phyloP scores from a whole-genome alignment of 2,113 vertebrate species.

The Tautogolabrus adspersus region DNA sequence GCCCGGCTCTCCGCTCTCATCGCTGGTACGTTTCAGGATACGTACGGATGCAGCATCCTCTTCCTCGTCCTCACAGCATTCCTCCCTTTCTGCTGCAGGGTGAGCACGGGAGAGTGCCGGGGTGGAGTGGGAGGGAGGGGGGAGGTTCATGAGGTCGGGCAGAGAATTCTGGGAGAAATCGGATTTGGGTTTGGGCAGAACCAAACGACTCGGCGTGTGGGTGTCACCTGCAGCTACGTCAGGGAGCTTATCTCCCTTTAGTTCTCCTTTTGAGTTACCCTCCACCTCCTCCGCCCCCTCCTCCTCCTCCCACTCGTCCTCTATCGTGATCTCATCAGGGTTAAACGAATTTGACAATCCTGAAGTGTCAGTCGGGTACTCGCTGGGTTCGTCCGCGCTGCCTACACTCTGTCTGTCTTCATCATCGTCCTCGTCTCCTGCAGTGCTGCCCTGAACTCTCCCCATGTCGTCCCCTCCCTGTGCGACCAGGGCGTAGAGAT shows the following conservation, averaged over 20 bases:
- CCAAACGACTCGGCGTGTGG: conserved; percentile 77
- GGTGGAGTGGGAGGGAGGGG: conserved; percentile 82
- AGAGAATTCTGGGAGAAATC: conserved; percentile 75
- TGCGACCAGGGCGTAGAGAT: conserved; percentile 87
- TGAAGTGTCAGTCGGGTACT: conserved; percentile 91
- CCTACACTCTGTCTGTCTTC: conserved; percentile 83
- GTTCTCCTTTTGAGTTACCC: not conserved
- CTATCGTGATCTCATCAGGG: conserved; percentile 95
- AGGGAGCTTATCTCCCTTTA: conserved; percentile 54
- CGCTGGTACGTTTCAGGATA: conserved; percentile 86
- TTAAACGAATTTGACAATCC: conserved; percentile 89
- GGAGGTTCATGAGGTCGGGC: conserved; percentile 48
- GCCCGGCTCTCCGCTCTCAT: conserved; percentile 69
- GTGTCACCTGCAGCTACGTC: conserved; percentile 10
- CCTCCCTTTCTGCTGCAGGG: conserved; percentile 60
- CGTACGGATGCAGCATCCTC: conserved; percentile 56
- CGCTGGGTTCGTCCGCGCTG: conserved; percentile 90
- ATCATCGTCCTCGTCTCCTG: conserved; percentile 82
- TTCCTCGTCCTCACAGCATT: not conserved
- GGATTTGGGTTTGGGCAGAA: conserved; percentile 76
- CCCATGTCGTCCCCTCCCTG: conserved; percentile 74
- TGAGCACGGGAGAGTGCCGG: conserved; percentile 66
- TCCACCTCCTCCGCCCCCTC: conserved; percentile 64
- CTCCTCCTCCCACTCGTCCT: conserved; percentile 91
- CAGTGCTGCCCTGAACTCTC: conserved; percentile 57